Percentiles rank a stretch among this genome's conserved stretches.
Evolutionary conservation across 37 sponge, comb jelly and placozoan species (phyloP).

Genomic region (Dysidea cf. avara): DNA sequence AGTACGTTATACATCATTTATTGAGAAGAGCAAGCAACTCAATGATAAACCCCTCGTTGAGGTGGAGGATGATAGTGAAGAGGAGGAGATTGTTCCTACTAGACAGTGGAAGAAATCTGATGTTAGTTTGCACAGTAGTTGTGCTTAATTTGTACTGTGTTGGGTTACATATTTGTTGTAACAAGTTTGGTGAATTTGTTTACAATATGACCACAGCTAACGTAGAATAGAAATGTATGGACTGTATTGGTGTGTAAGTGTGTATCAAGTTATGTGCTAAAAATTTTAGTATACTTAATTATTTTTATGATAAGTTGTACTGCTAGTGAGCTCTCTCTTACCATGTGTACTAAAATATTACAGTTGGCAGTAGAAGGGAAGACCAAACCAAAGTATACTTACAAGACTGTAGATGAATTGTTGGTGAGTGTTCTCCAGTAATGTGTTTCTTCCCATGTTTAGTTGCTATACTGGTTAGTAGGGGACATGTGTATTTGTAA

Average conservation of each 20-base stretch:
- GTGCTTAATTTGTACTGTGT: not conserved
- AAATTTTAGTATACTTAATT: too few species aligned
- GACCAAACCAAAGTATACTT: slow-evolving; percentile 76
- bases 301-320: too few species aligned
- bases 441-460: not conserved
- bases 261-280: too few species aligned
- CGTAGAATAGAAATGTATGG: too few species aligned
- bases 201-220: too few species aligned
- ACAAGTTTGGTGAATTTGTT: too few species aligned
- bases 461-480: too few species aligned
- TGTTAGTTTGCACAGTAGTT: not conserved
- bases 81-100: slow-evolving; percentile 56
- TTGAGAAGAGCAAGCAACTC: not conserved
- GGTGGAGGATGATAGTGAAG: slow-evolving; percentile 61
- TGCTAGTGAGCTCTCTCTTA: not conserved
- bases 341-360: not conserved
- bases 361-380: slow-evolving; percentile 11
- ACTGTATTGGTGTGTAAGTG: too few species aligned
- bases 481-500: too few species aligned
- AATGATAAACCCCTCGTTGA: not conserved
- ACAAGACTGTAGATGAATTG: slow-evolving; percentile 88
- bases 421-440: slow-evolving; percentile 17
- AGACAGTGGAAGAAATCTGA: slow-evolving; percentile 77
- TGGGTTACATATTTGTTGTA: not conserved
- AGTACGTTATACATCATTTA: slow-evolving; percentile 28